Base-by-base conservation (phyloP, 1,140 invertebrate genomes). In the Coptotermes formosanus region DNA sequence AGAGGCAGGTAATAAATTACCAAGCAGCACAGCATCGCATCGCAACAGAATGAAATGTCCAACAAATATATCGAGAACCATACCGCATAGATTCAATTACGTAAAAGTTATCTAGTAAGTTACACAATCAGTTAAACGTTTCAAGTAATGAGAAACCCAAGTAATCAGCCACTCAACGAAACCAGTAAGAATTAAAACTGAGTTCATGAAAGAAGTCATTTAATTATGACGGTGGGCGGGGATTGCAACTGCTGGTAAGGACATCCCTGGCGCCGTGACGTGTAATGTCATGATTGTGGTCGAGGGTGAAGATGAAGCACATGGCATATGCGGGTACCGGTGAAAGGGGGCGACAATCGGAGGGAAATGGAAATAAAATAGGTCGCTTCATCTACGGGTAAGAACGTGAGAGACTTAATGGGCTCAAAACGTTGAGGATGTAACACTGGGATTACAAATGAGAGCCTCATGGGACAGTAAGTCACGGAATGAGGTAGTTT, bases 331-430 rank as follows among this genome's bases (percentile, higher is more conserved):
- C n/a, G n/a, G n/a, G 64, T 55, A 16, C 64, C 6, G 64, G 64
- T 75, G 64, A 30, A 75, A 25, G 25, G 25, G 25, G 3, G n/a
- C 6, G 64, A 23, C 12, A 19, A 12, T 7, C 3, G 59, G 64
- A n/a, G 64, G 64, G 16, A 75, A 75, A 75, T 75, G 64, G 30
- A 75, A 75, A 75, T 75, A 75, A 75, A n/a, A 75, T n/a, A 75
- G 64, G n/a, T n/a, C 64, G 11, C 64, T 75, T 30, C 25, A 75
- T 75, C n/a, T 14, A 75, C 52, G 64, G 25, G 64, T 30, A 25
- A 30, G 64, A 30, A n/a, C 25, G 64, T 75, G 64, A 75, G 16
- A 30, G 64, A 30, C n/a, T 30, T 75, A 75, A 75, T 75, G 64
- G n/a, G 38, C 7, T 75, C n/a, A 55, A 19, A 21, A 16, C 52